Evolutionary conservation across 2,113 vertebrate species (phyloP).

Genomic region (Ginglymostoma cirratum): DNA sequence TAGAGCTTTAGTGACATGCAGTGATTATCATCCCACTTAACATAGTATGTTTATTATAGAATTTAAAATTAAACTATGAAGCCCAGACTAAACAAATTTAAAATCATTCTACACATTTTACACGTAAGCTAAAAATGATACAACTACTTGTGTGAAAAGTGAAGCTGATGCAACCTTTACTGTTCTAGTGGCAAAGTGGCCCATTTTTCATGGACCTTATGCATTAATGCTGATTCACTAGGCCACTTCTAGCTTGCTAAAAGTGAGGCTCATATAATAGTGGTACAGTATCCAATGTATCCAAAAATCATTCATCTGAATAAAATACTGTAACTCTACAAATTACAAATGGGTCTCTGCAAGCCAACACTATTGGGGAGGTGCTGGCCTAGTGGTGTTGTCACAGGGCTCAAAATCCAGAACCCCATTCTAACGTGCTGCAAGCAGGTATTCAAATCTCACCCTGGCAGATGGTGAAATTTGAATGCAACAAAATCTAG

Average conservation of each 20-base stretch:
- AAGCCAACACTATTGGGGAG: too few species aligned
- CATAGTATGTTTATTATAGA: neutral
- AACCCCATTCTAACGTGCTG: too few species aligned
- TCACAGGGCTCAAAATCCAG: too few species aligned
- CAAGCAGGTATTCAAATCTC: too few species aligned
- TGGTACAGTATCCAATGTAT: neutral
- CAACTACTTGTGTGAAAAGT: neutral
- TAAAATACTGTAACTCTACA: too few species aligned
- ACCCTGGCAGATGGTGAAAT: too few species aligned
- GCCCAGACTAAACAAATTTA: neutral
- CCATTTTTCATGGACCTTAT: neutral
- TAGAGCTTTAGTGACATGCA: neutral
- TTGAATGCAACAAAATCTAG: too few species aligned
- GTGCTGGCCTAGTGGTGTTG: too few species aligned
- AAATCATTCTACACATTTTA: neutral
- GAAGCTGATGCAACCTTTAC: neutral
- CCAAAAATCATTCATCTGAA: neutral
- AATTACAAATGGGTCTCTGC: too few species aligned
- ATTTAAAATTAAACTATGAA: neutral
- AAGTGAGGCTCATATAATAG: neutral
- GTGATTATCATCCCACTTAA: constrained; percentile 3
- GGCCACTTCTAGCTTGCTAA: neutral
- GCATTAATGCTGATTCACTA: neutral
- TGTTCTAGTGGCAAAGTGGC: neutral
- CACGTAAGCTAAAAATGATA: neutral